A percentile compares a stretch with the other conserved stretches of the same genome.
Evolutionary conservation across 2,888 invertebrate genomes (phyloP).

Genomic region (Epinotia nisella): DNA sequence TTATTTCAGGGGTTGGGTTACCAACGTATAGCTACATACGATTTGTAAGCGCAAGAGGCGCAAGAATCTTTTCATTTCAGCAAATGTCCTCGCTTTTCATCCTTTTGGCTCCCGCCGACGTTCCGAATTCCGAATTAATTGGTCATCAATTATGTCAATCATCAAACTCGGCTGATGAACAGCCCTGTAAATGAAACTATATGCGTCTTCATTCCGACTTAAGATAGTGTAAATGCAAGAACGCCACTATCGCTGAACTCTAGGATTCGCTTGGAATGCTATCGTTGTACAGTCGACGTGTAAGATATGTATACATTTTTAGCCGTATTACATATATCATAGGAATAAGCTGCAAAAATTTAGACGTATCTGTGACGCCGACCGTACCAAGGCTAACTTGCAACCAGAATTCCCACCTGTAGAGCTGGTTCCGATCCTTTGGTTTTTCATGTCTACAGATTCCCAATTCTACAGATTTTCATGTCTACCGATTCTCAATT

Average conservation of each 20-base stretch:
- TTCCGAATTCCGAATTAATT: conserved; percentile 16
- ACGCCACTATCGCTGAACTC: neutral
- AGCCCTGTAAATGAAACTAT: neutral
- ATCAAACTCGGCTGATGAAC: neutral
- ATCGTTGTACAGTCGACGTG: neutral
- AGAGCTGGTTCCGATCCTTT: neutral
- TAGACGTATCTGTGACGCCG: too few species aligned
- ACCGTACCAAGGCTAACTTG: neutral
- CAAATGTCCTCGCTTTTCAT: neutral
- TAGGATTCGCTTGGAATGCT: neutral
- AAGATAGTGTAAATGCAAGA: neutral
- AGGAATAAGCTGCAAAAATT: too few species aligned
- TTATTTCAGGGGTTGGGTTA: too few species aligned
- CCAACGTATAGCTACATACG: too few species aligned
- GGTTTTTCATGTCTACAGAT: too few species aligned
- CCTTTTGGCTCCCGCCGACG: neutral
- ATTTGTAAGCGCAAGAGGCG: neutral
- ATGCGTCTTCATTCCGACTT: neutral
- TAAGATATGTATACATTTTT: too few species aligned
- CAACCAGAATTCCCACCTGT: neutral
- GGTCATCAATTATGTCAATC: conserved; percentile 8
- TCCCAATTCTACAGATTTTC: too few species aligned
- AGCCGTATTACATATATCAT: too few species aligned
- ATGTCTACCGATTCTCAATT: too few species aligned
- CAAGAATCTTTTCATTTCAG: neutral